A percentile compares a stretch with the other conserved stretches of the same genome.
phyloP scores from a whole-genome alignment of 2,797 vertebrate genomes.

The Morelia viridis region DNA sequence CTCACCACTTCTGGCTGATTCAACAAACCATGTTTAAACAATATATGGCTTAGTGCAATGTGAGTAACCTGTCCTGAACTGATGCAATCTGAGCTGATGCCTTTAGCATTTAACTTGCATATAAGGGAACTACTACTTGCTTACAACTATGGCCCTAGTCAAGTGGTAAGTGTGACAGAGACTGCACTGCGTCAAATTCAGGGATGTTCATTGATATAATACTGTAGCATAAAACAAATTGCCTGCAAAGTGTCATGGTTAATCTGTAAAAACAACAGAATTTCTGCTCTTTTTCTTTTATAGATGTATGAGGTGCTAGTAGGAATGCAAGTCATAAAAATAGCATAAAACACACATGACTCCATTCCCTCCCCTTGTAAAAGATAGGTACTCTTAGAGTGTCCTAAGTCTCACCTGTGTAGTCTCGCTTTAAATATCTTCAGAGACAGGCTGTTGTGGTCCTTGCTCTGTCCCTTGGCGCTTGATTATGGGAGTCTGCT shows the following conservation, averaged over 20 bases:
- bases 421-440: not conserved
- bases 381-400: not conserved
- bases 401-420: not conserved
- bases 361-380: not conserved
- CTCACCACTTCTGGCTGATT: not conserved
- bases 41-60: not conserved
- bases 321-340: fast-evolving
- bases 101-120: not conserved
- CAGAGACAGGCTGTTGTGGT: fast-evolving
- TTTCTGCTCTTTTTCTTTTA: not conserved
- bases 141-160: not conserved
- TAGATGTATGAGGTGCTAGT: not conserved
- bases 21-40: not conserved
- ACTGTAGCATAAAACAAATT: slow-evolving; percentile 10
- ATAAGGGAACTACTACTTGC: not conserved
- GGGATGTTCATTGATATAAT: not conserved
- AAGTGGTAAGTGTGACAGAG: not conserved
- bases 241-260: not conserved
- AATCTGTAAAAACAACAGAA: fast-evolving
- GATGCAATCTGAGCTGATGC: not conserved
- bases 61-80: not conserved
- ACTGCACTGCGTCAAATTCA: not conserved
- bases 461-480: not conserved
- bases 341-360: fast-evolving
- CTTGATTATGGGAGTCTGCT: fast-evolving